Percentiles rank a stretch among this genome's conserved stretches.
Conservation (phyloP, 2,797 vertebrate species). For the Halcyon chelicuti region DNA sequence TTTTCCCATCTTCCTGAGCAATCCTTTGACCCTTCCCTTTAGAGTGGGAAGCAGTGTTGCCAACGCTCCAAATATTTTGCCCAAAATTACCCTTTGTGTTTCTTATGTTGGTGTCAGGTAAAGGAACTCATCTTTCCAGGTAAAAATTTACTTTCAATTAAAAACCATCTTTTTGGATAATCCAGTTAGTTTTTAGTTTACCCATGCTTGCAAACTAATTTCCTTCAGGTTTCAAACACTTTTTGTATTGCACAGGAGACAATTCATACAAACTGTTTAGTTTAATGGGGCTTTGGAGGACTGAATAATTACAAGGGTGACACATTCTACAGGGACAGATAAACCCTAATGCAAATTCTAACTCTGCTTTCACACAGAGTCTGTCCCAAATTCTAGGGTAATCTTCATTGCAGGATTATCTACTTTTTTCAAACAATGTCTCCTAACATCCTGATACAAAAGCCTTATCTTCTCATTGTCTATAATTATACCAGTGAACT, state of each 20-base stretch:
- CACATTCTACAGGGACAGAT: not conserved
- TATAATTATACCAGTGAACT: not conserved
- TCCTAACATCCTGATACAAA: not conserved
- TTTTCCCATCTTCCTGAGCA: not conserved
- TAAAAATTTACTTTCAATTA: not conserved
- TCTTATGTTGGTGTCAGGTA: not conserved
- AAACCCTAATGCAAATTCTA: slow-evolving; percentile 11
- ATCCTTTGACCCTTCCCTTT: not conserved
- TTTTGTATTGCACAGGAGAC: not conserved
- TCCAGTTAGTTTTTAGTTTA: not conserved
- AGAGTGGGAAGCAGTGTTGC: not conserved
- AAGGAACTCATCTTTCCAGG: not conserved
- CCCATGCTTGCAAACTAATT: not conserved
- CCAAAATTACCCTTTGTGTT: not conserved
- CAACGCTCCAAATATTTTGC: not conserved
- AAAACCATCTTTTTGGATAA: not conserved
- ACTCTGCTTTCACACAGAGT: not conserved
- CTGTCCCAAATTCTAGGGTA: not conserved
- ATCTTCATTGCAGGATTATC: not conserved
- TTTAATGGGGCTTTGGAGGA: not conserved
- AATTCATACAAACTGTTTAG: not conserved
- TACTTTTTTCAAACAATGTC: not conserved
- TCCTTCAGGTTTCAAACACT: not conserved
- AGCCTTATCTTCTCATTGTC: not conserved
- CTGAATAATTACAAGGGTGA: not conserved